Percentiles rank a stretch among this genome's conserved stretches.
Evolutionary conservation across 2,113 vertebrate species (phyloP).

Genomic region (Spea bombifrons): DNA sequence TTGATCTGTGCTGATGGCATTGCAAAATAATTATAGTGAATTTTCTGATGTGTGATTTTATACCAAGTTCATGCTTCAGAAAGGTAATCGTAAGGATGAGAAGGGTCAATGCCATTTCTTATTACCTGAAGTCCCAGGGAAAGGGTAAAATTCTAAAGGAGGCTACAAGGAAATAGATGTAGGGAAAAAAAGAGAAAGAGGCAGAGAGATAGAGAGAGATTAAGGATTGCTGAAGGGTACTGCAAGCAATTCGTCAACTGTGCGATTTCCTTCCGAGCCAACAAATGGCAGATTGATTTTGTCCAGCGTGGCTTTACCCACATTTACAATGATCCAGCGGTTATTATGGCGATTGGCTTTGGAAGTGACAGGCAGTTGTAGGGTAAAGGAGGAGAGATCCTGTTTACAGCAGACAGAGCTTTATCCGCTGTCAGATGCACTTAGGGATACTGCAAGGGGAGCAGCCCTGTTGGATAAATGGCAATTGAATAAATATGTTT

Average conservation of each 20-base stretch:
- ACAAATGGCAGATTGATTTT: slow-evolving; percentile 91
- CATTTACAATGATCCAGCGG: slow-evolving; percentile 81
- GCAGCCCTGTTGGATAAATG: slow-evolving; percentile 65
- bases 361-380: slow-evolving; percentile 81
- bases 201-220: slow-evolving; percentile 57
- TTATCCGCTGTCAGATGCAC: slow-evolving; percentile 78
- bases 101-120: slow-evolving; percentile 91
- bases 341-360: slow-evolving; percentile 86
- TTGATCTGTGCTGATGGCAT: slow-evolving; percentile 95
- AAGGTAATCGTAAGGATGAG: slow-evolving; percentile 89
- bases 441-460: slow-evolving; percentile 75
- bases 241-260: slow-evolving; percentile 78
- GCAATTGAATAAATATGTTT: slow-evolving; percentile 66
- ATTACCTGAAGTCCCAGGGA: slow-evolving; percentile 84
- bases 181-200: slow-evolving; percentile 54
- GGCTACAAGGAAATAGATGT: slow-evolving; percentile 49
- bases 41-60: slow-evolving; percentile 95
- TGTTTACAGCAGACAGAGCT: slow-evolving; percentile 74
- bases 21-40: slow-evolving; percentile 93
- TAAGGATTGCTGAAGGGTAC: slow-evolving; percentile 73
- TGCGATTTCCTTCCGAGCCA: slow-evolving; percentile 81
- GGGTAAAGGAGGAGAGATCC: slow-evolving; percentile 72
- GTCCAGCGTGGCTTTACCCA: slow-evolving; percentile 77
- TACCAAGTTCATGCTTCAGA: slow-evolving; percentile 87
- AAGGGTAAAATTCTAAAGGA: slow-evolving; percentile 68